phyloP scores from a whole-genome alignment of 2,888 invertebrate genomes.

The Eustalomyia histrio region DNA sequence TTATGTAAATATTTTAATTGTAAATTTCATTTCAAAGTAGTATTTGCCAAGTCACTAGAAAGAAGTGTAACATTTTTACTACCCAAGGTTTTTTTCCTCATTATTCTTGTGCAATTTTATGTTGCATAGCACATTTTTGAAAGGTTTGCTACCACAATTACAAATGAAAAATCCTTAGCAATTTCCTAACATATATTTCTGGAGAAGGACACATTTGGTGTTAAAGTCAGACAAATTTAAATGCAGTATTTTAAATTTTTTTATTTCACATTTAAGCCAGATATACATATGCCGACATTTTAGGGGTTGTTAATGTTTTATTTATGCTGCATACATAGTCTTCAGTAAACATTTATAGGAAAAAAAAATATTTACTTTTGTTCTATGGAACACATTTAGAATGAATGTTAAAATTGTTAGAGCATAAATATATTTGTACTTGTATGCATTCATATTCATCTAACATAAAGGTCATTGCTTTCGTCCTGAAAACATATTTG shows the following conservation, averaged over 20 bases:
- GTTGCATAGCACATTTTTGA: slow-evolving; percentile 22
- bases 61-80: slow-evolving; percentile 5
- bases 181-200: slow-evolving; percentile 9
- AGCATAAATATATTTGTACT: slow-evolving; percentile 26
- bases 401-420: slow-evolving; percentile 24
- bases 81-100: not conserved
- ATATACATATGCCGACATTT: slow-evolving; percentile 47
- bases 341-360: not conserved
- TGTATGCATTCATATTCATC: not conserved
- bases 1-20: slow-evolving; percentile 43
- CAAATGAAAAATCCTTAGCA: slow-evolving; percentile 13
- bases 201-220: slow-evolving; percentile 46
- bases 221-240: slow-evolving; percentile 37
- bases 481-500: slow-evolving; percentile 45
- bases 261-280: slow-evolving; percentile 3
- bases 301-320: slow-evolving; percentile 25
- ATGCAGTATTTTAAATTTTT: not conserved
- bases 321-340: not conserved
- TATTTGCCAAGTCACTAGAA: not conserved
- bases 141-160: slow-evolving; percentile 33
- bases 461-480: slow-evolving; percentile 59
- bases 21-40: slow-evolving; percentile 4
- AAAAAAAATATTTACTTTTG: not conserved
- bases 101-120: slow-evolving; percentile 26
- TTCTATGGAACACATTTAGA: not conserved